Percentiles rank a stretch among this genome's conserved stretches.
Conservation (phyloP, 2,113 vertebrate species). For the Carollia perspicillata region DNA sequence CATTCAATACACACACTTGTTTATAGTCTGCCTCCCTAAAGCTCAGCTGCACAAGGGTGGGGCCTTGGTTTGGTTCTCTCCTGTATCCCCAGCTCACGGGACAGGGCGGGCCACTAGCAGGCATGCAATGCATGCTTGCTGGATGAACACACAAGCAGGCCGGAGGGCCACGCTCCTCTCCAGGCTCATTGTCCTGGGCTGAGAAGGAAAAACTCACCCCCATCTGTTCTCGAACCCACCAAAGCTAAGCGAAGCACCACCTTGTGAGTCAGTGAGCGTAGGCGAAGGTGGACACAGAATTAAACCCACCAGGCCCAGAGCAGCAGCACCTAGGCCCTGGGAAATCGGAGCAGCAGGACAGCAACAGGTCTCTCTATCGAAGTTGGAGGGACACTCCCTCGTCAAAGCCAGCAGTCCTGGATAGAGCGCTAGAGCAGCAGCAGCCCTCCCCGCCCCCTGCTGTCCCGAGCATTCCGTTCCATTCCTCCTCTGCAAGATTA, state of each 20-base stretch:
- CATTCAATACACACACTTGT: neutral
- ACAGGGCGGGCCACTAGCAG: neutral
- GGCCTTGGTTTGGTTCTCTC: neutral
- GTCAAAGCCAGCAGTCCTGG: neutral
- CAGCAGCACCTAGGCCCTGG: neutral
- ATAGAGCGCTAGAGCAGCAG: neutral
- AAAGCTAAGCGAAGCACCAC: neutral
- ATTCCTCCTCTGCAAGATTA: neutral
- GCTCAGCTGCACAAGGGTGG: neutral
- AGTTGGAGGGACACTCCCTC: neutral
- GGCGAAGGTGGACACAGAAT: neutral
- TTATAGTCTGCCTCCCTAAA: neutral
- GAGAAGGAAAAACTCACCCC: neutral
- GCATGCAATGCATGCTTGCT: neutral
- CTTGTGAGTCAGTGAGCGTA: neutral
- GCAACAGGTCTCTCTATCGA: neutral
- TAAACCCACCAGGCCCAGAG: neutral
- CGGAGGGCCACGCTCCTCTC: neutral
- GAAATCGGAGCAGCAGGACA: neutral
- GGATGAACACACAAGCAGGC: neutral
- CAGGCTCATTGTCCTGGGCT: neutral
- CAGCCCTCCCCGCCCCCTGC: neutral
- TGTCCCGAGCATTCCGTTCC: neutral
- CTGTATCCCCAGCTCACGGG: neutral
- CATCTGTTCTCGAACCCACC: neutral